Evolutionary conservation across 1,140 invertebrate species (phyloP).

Genomic region (Pseudomyrmex flavicornis): DNA sequence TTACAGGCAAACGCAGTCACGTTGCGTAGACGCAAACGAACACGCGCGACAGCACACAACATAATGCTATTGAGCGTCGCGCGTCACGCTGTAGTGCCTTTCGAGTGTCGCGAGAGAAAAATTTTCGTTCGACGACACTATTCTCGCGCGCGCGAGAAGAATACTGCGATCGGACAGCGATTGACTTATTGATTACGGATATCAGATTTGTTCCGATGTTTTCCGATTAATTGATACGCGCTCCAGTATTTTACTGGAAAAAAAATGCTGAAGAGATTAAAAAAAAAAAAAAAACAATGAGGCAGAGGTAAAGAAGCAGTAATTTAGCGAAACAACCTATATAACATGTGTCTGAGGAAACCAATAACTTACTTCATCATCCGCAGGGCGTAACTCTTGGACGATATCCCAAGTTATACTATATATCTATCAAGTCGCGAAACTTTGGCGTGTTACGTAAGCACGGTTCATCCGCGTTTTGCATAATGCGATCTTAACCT

Average conservation of each 20-base stretch:
- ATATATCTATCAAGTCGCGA: slow-evolving; percentile 40
- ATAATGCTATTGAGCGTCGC: slow-evolving; percentile 65
- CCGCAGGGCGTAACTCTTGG: slow-evolving; percentile 22
- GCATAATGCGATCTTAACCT: slow-evolving; percentile 57
- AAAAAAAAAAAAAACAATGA: too few species aligned
- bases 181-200: neutral
- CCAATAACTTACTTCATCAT: slow-evolving; percentile 26
- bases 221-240: neutral
- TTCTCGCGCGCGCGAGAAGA: slow-evolving; percentile 6
- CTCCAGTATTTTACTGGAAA: neutral
- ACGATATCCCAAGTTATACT: neutral
- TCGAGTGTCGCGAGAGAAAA: slow-evolving; percentile 44
- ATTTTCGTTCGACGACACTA: slow-evolving; percentile 31
- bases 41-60: slow-evolving; percentile 38
- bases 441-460: slow-evolving; percentile 38
- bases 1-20: slow-evolving; percentile 63
- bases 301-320: neutral
- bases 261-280: neutral
- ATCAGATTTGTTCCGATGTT: neutral
- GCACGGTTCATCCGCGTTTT: slow-evolving; percentile 54
- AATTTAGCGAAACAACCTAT: neutral
- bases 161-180: neutral
- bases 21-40: slow-evolving; percentile 54
- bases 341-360: slow-evolving; percentile 8
- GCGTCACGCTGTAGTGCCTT: slow-evolving; percentile 54